Evolutionary conservation across 2,113 vertebrate species (phyloP).

Genomic region (Eurypyga helias): DNA sequence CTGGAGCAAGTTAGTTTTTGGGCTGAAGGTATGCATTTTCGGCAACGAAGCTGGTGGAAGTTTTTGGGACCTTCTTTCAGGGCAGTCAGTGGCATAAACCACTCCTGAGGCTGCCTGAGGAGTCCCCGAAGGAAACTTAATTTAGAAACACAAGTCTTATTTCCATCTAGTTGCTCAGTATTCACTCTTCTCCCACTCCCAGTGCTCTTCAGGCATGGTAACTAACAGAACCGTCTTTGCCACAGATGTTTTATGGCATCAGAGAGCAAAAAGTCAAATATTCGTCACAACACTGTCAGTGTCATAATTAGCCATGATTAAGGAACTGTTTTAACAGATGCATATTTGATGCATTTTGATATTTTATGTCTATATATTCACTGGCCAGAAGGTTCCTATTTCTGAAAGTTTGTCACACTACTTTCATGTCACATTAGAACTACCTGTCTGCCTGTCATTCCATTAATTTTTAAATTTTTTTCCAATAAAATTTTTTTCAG

Average conservation of each 20-base stretch:
- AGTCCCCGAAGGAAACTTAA: no score
- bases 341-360: not conserved
- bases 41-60: not conserved
- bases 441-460: not conserved
- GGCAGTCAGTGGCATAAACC: not conserved
- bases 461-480: not conserved
- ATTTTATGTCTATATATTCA: no score
- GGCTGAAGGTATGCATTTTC: not conserved
- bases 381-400: not conserved
- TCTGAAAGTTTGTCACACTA: conserved; percentile 10
- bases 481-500: not conserved
- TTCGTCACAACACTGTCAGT: not conserved
- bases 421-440: not conserved
- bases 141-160: not conserved
- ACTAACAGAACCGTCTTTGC: not conserved
- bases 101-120: not conserved
- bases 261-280: not conserved
- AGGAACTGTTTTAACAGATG: conserved; percentile 30
- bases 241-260: not conserved
- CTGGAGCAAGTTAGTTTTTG: not conserved
- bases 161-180: not conserved
- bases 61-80: not conserved
- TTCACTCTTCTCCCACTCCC: not conserved
- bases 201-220: not conserved
- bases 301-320: conserved; percentile 13